Evolutionary conservation across 2,888 invertebrate genomes (phyloP), one percentile per base, ranked within the genome.

Genomic region (Acleris cristana): DNA sequence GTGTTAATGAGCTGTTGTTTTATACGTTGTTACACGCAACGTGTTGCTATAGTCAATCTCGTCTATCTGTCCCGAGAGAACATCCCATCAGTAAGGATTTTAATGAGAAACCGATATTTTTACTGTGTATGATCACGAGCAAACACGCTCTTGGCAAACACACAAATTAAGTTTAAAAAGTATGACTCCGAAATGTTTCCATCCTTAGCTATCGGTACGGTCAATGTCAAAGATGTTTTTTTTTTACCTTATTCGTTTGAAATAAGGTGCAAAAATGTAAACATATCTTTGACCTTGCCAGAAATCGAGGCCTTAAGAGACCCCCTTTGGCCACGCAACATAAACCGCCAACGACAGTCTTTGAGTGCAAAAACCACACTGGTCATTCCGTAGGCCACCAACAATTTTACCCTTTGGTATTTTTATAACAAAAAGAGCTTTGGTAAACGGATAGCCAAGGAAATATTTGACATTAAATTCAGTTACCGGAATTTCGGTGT

Each of bases 391-490:
- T 80, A 84, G 34, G 26, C 52, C 19, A 19, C 78, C 79, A 73
- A 78, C 77, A 79, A 81, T 81, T 81, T 78, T 73, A 77, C 75
- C 80, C 73, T 79, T 82, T 81, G 82, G 80, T 82, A 83, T 78
- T 84, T 82, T 79, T 80, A 75, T 75, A 74, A 74, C 71, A 75
- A 81, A 79, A 81, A 75, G 79, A 77, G 74, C 78, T 81, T 81
- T 79, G 77, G 81, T 82, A 85, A 87, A 79, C 78, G 81, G 83
- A 87, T 82, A 85, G 78, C 79, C 74, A 76, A 77, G 78, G 52
- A 82, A 87, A 85, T 84, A 81, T 84, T 85, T 82, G 77, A 81
- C 78, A 78, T 79, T 76, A 81, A 79, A 80, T 77, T 76, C 71
- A 74, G 80, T 80, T 83, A 81, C 77, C 76, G 79, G 78, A 82